Percentiles rank a stretch among this genome's conserved stretches.
Evolutionary conservation across 1,140 invertebrate species (phyloP).

Genomic region (Drosophila albomicans): DNA sequence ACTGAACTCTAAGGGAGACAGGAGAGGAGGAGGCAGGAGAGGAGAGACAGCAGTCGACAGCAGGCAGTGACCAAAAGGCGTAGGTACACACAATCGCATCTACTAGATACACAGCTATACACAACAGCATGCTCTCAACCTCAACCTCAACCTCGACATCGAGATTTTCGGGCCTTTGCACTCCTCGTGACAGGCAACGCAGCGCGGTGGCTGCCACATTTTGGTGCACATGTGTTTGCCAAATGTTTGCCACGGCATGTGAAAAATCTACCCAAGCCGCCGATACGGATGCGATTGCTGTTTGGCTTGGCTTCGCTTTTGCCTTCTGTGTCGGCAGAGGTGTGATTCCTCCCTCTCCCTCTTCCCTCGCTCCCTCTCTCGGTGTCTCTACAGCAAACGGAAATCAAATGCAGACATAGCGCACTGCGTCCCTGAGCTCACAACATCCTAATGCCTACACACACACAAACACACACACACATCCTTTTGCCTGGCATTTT

Average conservation of each 20-base stretch:
- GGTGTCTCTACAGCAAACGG: constrained; percentile 52
- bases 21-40: neutral
- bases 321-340: constrained; percentile 63
- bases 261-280: constrained; percentile 65
- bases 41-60: constrained; percentile 16
- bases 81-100: constrained; percentile 67
- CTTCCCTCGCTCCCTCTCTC: constrained; percentile 2
- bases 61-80: constrained; percentile 76
- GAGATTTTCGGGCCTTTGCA: constrained; percentile 10
- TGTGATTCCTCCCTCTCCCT: constrained; percentile 42
- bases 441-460: neutral
- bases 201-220: constrained; percentile 37
- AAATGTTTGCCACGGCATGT: constrained; percentile 82
- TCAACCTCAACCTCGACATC: constrained; percentile 20
- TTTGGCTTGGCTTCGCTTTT: constrained; percentile 15
- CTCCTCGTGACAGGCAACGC: constrained; percentile 32
- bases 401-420: constrained; percentile 78
- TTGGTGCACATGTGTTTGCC: constrained; percentile 74
- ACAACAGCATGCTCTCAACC: constrained; percentile 14
- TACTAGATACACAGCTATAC: constrained; percentile 56
- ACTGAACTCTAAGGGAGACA: constrained; percentile 3
- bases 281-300: constrained; percentile 33
- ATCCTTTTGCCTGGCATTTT: constrained; percentile 49
- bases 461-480: neutral
- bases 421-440: constrained; percentile 14